Evolutionary conservation across 1,140 invertebrate genomes (phyloP).

Genomic region (Neodiprion virginianus): DNA sequence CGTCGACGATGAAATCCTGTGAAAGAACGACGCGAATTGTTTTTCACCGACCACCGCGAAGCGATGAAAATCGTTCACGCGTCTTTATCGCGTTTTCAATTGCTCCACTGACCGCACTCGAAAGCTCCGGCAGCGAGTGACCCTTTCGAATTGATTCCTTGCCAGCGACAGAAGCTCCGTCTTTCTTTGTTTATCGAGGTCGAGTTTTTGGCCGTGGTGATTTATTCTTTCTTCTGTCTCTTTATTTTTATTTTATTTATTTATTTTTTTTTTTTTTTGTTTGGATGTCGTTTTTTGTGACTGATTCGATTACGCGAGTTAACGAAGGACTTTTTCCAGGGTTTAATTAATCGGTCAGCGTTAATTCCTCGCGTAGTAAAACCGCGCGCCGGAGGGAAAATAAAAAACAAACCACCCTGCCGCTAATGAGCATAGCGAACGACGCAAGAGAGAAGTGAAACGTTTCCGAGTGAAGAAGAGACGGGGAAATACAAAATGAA

Average conservation of each 20-base stretch:
- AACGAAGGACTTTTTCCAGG: background rate
- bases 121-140: background rate
- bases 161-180: too few species aligned
- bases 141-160: background rate
- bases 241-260: too few species aligned
- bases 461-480: background rate
- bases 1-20: too few species aligned
- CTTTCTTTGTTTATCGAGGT: background rate
- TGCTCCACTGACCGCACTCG: too few species aligned
- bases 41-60: too few species aligned
- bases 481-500: too few species aligned
- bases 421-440: background rate
- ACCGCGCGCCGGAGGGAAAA: background rate
- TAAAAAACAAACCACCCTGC: background rate
- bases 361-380: background rate
- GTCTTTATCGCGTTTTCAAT: background rate
- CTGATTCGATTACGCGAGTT: too few species aligned
- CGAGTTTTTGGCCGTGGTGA: background rate
- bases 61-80: too few species aligned
- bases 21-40: too few species aligned
- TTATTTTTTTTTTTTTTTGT: too few species aligned
- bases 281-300: too few species aligned
- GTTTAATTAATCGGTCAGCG: background rate
- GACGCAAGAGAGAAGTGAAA: background rate
- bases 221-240: too few species aligned